Percentiles rank a stretch among this genome's conserved stretches.
These are phyloP conservation scores for Torymus texanus DNA, from an alignment of 2,888 invertebrate genomes.

Conservation along the genomic window DNA sequence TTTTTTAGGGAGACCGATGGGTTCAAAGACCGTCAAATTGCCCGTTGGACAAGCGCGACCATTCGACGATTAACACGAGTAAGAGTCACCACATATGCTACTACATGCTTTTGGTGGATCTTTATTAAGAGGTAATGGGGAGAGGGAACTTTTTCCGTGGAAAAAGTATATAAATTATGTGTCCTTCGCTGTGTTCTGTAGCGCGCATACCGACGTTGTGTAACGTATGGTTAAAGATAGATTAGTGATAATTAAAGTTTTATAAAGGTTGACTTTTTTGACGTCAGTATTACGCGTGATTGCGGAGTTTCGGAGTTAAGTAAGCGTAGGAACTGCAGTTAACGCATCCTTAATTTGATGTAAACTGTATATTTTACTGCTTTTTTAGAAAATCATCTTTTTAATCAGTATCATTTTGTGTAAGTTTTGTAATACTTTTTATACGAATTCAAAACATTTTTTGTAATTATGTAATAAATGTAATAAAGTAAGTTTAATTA, in stretches of 20 bases:
- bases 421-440: no score
- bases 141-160: background rate
- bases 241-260: constrained; percentile 46
- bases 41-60: constrained; percentile 35
- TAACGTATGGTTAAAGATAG: constrained; percentile 34
- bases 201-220: background rate
- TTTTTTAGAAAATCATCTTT: background rate
- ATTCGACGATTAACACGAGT: constrained; percentile 31
- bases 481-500: no score
- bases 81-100: background rate
- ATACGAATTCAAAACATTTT: no score
- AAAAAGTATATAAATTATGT: background rate
- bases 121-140: constrained; percentile 45
- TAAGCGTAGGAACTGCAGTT: background rate
- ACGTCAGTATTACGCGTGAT: constrained; percentile 26
- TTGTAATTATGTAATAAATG: no score
- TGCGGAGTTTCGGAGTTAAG: background rate
- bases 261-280: constrained; percentile 9
- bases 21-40: constrained; percentile 57
- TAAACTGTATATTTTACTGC: background rate
- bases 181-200: constrained; percentile 3
- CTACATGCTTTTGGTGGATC: constrained; percentile 26
- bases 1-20: background rate
- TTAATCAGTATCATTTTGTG: no score
- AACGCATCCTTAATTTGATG: background rate